phyloP scores from a whole-genome alignment of 2,888 invertebrate genomes.

The Corythucha ciliata region DNA sequence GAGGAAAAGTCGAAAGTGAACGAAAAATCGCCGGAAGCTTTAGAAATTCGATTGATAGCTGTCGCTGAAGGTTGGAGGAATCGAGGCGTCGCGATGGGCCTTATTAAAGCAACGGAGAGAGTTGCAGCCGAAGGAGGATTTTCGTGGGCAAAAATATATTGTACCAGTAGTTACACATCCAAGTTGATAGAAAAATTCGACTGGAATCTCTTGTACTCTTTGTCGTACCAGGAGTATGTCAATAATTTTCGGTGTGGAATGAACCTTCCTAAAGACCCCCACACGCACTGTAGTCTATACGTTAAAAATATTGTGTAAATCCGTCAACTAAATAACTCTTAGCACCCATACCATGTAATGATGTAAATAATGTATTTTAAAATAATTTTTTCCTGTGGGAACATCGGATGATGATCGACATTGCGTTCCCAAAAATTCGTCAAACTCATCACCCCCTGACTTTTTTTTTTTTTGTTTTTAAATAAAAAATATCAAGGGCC shows the following conservation, averaged over 20 bases:
- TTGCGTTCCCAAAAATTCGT: too few relatives aligned
- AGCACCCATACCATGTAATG: too few relatives aligned
- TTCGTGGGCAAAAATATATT: constrained; percentile 24
- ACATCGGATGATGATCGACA: too few relatives aligned
- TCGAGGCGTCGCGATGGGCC: constrained; percentile 18
- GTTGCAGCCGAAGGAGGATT: constrained; percentile 12
- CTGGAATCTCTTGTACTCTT: constrained; percentile 24
- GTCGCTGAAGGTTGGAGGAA: constrained; percentile 22
- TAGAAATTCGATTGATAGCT: constrained; percentile 25
- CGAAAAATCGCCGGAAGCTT: constrained; percentile 18
- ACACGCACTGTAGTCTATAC: constrained; percentile 20
- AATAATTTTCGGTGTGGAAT: not conserved
- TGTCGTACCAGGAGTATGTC: constrained; percentile 21
- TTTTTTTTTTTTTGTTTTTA: too few relatives aligned
- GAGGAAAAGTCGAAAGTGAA: constrained; percentile 19
- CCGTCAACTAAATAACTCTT: too few relatives aligned
- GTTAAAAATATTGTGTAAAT: constrained; percentile 18
- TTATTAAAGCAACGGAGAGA: constrained; percentile 15
- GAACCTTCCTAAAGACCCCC: constrained; percentile 18
- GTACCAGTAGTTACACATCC: constrained; percentile 21
- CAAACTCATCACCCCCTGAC: too few relatives aligned
- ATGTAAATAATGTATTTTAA: too few relatives aligned
- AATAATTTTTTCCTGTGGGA: too few relatives aligned
- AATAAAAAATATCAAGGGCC: too few relatives aligned
- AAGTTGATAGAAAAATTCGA: constrained; percentile 22